Percentiles rank a stretch among this genome's conserved stretches.
phyloP scores from a whole-genome alignment of 2,797 vertebrate species.

The Ambastaia sidthimunki region DNA sequence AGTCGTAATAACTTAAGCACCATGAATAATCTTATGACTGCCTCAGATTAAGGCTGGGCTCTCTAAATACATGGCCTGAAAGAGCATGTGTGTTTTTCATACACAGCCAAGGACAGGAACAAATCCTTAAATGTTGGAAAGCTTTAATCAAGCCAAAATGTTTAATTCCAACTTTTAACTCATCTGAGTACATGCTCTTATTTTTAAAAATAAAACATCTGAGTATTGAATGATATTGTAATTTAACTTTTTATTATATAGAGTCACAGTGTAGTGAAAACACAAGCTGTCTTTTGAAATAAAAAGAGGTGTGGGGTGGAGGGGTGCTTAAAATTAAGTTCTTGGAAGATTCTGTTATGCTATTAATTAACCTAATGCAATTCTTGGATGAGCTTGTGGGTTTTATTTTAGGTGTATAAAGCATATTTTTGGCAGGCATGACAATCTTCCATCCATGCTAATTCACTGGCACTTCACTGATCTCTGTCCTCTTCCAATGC shows the following conservation, averaged over 20 bases:
- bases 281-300: slow-evolving; percentile 25
- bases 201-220: slow-evolving; percentile 62
- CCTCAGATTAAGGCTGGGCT: slow-evolving; percentile 74
- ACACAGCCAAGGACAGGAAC: slow-evolving; percentile 7
- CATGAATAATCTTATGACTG: slow-evolving; percentile 76
- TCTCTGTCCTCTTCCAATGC: slow-evolving; percentile 62
- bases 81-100: slow-evolving; percentile 37
- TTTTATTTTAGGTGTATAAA: slow-evolving; percentile 47
- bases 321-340: slow-evolving; percentile 11
- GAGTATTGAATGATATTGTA: not conserved
- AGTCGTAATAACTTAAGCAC: slow-evolving; percentile 77
- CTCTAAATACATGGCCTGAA: slow-evolving; percentile 55
- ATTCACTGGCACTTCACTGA: slow-evolving; percentile 18
- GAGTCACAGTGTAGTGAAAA: slow-evolving; percentile 11
- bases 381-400: slow-evolving; percentile 51
- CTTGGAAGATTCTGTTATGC: slow-evolving; percentile 49
- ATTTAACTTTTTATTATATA: not conserved
- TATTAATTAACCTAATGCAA: slow-evolving; percentile 70
- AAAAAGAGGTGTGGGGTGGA: slow-evolving; percentile 1
- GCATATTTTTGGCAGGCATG: slow-evolving; percentile 52
- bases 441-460: slow-evolving; percentile 15
- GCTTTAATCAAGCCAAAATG: slow-evolving; percentile 10
- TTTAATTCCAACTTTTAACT: not conserved
- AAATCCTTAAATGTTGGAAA: slow-evolving; percentile 16
- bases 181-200: not conserved